Percentiles rank a stretch among this genome's conserved stretches.
Conservation (phyloP, 2,113 vertebrate species). For the Rhinoderma darwinii region DNA sequence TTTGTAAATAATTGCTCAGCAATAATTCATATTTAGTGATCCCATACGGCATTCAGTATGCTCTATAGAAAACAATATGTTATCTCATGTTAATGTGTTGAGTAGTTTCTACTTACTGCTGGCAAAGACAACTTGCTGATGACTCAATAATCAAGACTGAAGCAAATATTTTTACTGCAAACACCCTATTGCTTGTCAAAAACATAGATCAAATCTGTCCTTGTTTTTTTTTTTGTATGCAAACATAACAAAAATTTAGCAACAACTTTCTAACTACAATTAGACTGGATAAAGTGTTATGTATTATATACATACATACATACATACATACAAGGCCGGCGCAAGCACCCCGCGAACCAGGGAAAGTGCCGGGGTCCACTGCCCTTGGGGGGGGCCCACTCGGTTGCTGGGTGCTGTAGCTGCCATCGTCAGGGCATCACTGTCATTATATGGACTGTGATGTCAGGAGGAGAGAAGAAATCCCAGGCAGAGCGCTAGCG, state of each 20-base stretch:
- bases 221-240: background rate
- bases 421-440: too few relatives aligned
- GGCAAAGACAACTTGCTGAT: conserved; percentile 31
- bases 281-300: too few relatives aligned
- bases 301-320: too few relatives aligned
- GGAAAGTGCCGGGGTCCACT: too few relatives aligned
- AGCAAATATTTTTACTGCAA: background rate
- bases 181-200: conserved; percentile 19
- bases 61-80: conserved; percentile 47
- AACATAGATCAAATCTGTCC: background rate
- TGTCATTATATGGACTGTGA: too few relatives aligned
- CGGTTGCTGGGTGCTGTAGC: too few relatives aligned
- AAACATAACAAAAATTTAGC: background rate
- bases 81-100: conserved; percentile 36
- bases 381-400: too few relatives aligned
- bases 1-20: background rate
- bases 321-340: too few relatives aligned
- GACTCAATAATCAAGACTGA: background rate
- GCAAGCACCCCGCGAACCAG: too few relatives aligned
- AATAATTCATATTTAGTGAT: conserved; percentile 25
- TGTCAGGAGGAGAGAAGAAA: too few relatives aligned
- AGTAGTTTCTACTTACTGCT: conserved; percentile 12
- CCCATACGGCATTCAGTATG: conserved; percentile 46
- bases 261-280: background rate
- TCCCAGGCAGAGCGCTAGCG: too few relatives aligned